Evolutionary conservation across 1,140 invertebrate species (phyloP), one percentile per base, ranked within the genome.

Genomic region (Ridgeia piscesae): DNA sequence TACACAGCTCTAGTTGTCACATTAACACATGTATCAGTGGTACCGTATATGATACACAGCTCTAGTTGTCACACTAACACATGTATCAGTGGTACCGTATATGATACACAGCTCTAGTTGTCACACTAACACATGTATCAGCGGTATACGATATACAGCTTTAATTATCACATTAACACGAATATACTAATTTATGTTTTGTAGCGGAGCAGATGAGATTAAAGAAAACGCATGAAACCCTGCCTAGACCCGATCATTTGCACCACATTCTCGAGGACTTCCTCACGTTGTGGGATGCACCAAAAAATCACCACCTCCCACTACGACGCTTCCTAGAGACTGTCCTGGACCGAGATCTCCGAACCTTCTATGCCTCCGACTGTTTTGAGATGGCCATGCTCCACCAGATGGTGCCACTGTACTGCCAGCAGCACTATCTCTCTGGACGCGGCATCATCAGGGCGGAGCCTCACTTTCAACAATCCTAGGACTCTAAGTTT

Each of bases 211-310:
- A 95, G 14, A 96, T 96, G 95, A 93, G 92, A 33, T 91, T 35
- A 27, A 33, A 34, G 33, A 90, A 27, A 9, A 92, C 89, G 77
- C 27, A 92, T 27, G 89, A 93, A 77, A 92, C 35, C 34, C 93
- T 96, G 33, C 96, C 96, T 2, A 93, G 93, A 11, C 96, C 96
- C 27, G 93, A 94, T 14, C 91, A 93, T 2, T 89, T 96, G 9
- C 96, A 96, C 93, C 96, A 96, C 93, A 95, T 96, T 21, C 94
- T 96, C 17, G 96, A 96, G 94, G 96, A 96, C 93, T 96, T 96
- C 93, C 94, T 96, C 0, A 96, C 96, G 0, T 92, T 93, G 0
- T 96, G 96, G 96, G 95, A 96, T 91, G 95, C 94, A 6, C 95
- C 94, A 27, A 93, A 93, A 33, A 95, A 94, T 48, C 96, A 96